Evolutionary conservation across 2,888 invertebrate genomes (phyloP).

Genomic region (Drosophila picticornis): DNA sequence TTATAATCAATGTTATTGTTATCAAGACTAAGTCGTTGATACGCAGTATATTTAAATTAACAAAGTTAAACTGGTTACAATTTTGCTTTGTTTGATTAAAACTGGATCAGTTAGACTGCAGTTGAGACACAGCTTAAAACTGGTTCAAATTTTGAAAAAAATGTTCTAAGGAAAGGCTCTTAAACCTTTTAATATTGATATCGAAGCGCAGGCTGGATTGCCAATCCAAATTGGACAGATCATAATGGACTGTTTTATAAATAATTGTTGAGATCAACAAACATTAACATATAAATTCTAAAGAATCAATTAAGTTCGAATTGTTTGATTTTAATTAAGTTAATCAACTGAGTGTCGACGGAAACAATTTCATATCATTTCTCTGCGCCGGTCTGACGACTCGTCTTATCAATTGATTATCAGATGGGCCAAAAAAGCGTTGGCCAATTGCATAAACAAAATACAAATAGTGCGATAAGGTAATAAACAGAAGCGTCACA

Average conservation of each 20-base stretch:
- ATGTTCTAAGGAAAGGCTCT: background rate
- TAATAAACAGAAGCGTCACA: slow-evolving; percentile 39
- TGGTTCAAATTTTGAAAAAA: background rate
- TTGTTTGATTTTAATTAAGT: background rate
- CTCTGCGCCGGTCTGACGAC: background rate
- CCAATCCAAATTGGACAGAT: background rate
- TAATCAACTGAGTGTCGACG: background rate
- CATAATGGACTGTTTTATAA: background rate
- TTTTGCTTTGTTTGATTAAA: background rate
- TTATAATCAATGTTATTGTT: background rate
- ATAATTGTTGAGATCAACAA: background rate
- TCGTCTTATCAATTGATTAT: slow-evolving; percentile 3
- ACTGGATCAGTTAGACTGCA: background rate
- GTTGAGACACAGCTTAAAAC: background rate
- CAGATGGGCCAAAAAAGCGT: background rate
- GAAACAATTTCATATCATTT: slow-evolving; percentile 14
- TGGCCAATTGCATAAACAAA: slow-evolving; percentile 54
- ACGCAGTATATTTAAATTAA: background rate
- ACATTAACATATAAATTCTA: background rate
- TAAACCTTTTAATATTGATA: background rate
- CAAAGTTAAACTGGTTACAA: background rate
- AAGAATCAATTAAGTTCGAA: background rate
- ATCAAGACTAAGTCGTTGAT: background rate
- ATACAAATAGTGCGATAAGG: slow-evolving; percentile 33
- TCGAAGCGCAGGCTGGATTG: background rate